Evolutionary conservation across 2,113 vertebrate species (phyloP).

Genomic region (Cranoglanis bouderius): DNA sequence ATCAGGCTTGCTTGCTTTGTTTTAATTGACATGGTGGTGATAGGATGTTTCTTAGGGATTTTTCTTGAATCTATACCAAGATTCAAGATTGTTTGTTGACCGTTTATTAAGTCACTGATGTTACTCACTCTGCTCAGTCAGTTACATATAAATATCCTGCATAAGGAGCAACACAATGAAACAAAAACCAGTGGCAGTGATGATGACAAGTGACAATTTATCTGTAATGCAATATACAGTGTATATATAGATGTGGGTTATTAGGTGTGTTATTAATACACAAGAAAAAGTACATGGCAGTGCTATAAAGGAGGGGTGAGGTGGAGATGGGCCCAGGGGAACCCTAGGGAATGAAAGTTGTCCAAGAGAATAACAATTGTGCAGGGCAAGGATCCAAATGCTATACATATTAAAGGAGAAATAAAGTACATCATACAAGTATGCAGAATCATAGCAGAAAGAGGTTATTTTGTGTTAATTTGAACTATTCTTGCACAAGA

Average conservation of each 20-base stretch:
- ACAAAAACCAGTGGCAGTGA: neutral
- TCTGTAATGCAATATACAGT: neutral
- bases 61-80: too few relatives aligned
- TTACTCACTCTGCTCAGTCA: neutral
- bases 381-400: neutral
- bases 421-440: too few relatives aligned
- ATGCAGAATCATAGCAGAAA: neutral
- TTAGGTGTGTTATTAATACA: neutral
- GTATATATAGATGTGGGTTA: neutral
- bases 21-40: neutral
- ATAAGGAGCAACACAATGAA: neutral
- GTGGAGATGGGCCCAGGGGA: neutral
- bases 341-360: neutral
- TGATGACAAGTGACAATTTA: neutral
- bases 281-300: neutral
- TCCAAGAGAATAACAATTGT: neutral
- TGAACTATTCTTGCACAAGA: neutral
- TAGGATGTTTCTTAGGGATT: neutral
- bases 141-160: neutral
- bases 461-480: neutral
- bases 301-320: neutral
- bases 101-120: neutral
- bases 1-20: neutral
- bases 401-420: neutral
- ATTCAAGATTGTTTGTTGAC: neutral